Conservation (phyloP, 2,888 invertebrate genomes). For the Norana najaformis region DNA sequence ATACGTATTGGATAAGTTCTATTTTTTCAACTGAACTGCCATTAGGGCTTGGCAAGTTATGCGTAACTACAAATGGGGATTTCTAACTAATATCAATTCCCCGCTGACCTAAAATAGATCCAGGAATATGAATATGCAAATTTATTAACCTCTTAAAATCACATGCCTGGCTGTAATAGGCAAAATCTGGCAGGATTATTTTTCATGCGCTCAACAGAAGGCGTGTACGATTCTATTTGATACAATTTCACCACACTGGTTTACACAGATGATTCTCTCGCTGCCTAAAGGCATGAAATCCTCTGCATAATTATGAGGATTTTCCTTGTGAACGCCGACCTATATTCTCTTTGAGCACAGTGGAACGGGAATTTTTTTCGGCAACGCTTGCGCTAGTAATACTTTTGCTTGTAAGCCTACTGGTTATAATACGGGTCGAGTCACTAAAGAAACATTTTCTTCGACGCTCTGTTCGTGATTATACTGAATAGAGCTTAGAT, state of each 20-base stretch:
- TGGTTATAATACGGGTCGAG: not conserved
- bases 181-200: not conserved
- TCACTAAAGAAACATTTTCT: not conserved
- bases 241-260: not conserved
- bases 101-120: not conserved
- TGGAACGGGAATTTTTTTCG: not conserved
- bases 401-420: not conserved
- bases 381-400: not conserved
- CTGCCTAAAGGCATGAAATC: not conserved
- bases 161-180: not conserved
- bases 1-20: no score
- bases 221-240: not conserved
- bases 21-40: no score
- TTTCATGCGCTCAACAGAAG: not conserved
- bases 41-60: no score
- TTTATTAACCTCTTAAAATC: not conserved
- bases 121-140: not conserved
- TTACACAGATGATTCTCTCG: not conserved
- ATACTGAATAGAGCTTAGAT: not conserved
- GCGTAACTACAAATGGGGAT: no score
- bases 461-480: not conserved
- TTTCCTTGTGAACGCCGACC: not conserved
- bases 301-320: not conserved
- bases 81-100: not conserved
- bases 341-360: not conserved